A percentile compares a stretch with the other conserved stretches of the same genome.
These are phyloP conservation scores for Zapornia atra DNA, from an alignment of 2,113 vertebrate species.

Conservation along the genomic window DNA sequence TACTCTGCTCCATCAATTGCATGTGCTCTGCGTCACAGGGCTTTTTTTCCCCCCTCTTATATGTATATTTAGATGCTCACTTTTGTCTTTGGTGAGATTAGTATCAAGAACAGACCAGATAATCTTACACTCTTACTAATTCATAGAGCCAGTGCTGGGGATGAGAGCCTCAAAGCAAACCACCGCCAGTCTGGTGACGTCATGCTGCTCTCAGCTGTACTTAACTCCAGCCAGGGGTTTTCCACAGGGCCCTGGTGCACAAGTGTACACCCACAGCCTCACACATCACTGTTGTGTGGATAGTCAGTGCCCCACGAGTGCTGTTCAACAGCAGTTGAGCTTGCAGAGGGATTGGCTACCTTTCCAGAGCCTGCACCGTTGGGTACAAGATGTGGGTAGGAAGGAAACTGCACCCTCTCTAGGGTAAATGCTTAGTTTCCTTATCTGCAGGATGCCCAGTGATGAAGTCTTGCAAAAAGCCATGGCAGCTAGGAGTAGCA, in stretches of 20 bases:
- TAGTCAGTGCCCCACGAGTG: fast-evolving
- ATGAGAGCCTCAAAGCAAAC: neutral
- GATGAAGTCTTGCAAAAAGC: neutral
- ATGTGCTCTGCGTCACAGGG: neutral
- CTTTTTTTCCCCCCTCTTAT: neutral
- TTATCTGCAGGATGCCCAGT: fast-evolving
- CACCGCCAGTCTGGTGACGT: fast-evolving
- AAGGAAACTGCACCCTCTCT: neutral
- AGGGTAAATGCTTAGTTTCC: fast-evolving
- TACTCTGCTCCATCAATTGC: fast-evolving
- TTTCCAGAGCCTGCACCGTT: fast-evolving
- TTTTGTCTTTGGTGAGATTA: neutral
- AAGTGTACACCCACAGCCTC: neutral
- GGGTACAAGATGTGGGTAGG: fast-evolving
- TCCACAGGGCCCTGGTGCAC: neutral
- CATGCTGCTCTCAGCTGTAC: neutral
- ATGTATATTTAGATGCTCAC: neutral
- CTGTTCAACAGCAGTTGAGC: neutral
- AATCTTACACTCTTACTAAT: neutral
- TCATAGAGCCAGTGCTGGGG: neutral
- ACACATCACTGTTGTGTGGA: fast-evolving
- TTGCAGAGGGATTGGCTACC: neutral
- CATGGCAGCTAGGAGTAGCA: neutral
- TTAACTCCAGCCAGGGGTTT: neutral
- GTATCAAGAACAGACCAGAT: neutral